Evolutionary conservation across 2,888 invertebrate genomes (phyloP).

Genomic region (Myopa tessellatipennis): DNA sequence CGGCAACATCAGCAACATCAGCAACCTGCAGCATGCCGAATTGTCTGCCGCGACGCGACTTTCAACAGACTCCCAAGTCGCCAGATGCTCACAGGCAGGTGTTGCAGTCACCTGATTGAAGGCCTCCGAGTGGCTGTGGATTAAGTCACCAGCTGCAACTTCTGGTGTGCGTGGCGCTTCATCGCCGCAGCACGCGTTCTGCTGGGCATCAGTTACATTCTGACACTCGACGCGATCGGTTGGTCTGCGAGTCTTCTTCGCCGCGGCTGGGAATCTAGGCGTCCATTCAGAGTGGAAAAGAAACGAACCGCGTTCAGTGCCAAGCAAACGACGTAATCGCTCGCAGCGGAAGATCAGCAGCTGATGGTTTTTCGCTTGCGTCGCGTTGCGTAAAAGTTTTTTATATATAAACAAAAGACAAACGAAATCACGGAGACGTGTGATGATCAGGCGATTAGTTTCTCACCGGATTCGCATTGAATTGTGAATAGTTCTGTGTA

Average conservation of each 20-base stretch:
- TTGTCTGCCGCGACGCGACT: too few relatives aligned
- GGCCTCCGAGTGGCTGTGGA: not conserved
- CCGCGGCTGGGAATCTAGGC: not conserved
- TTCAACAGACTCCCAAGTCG: not conserved
- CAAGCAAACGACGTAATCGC: constrained; percentile 3
- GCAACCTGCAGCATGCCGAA: not conserved
- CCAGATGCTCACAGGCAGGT: not conserved
- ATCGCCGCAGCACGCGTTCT: constrained; percentile 40
- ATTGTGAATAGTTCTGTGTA: constrained; percentile 8
- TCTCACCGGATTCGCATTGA: not conserved
- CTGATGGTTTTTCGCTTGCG: too few relatives aligned
- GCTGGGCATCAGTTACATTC: constrained; percentile 56
- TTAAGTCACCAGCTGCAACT: not conserved
- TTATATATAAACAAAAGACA: too few relatives aligned
- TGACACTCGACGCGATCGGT: constrained; percentile 59
- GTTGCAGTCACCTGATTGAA: not conserved
- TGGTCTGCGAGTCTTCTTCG: constrained; percentile 36
- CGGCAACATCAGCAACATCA: too few relatives aligned
- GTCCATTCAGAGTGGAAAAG: not conserved
- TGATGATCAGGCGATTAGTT: not conserved
- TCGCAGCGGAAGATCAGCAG: too few relatives aligned
- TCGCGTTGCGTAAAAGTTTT: too few relatives aligned
- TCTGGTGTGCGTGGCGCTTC: not conserved
- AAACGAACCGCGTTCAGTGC: not conserved
- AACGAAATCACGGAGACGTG: not conserved